These are phyloP conservation scores for Mya arenaria DNA, from an alignment of 1,140 invertebrate genomes.

Conservation along the genomic window DNA sequence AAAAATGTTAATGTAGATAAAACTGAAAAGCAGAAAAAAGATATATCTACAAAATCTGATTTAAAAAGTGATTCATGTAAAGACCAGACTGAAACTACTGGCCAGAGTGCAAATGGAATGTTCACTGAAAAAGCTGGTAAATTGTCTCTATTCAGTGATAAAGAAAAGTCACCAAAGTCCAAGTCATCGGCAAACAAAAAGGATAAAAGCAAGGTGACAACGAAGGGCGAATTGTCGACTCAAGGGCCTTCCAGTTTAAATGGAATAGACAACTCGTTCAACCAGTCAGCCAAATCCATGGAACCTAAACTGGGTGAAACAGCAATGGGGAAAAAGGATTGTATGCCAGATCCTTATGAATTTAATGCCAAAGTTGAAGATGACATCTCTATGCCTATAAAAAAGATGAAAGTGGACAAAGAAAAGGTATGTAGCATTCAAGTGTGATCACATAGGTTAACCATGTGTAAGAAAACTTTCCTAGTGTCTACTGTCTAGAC, in stretches of 20 bases:
- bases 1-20: conserved; percentile 87
- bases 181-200: conserved; percentile 61
- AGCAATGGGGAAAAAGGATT: conserved; percentile 63
- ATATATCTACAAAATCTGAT: conserved; percentile 96
- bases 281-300: conserved; percentile 57
- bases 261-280: conserved; percentile 56
- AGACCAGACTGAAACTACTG: conserved; percentile 39
- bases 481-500: too few relatives aligned
- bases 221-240: background rate
- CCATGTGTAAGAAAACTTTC: too few relatives aligned
- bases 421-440: conserved; percentile 78
- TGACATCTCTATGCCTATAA: conserved; percentile 73
- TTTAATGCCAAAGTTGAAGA: conserved; percentile 80
- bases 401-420: conserved; percentile 79
- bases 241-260: conserved; percentile 47
- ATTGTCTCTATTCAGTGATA: conserved; percentile 49
- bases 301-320: conserved; percentile 71
- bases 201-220: conserved; percentile 62
- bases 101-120: conserved; percentile 54
- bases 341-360: conserved; percentile 75
- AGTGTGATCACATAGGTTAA: too few relatives aligned
- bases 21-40: conserved; percentile 90
- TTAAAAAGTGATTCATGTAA: conserved; percentile 89
- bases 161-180: conserved; percentile 68
- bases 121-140: conserved; percentile 52